Conservation (phyloP, 2,888 invertebrate genomes). For the Trachelus tabidus region DNA sequence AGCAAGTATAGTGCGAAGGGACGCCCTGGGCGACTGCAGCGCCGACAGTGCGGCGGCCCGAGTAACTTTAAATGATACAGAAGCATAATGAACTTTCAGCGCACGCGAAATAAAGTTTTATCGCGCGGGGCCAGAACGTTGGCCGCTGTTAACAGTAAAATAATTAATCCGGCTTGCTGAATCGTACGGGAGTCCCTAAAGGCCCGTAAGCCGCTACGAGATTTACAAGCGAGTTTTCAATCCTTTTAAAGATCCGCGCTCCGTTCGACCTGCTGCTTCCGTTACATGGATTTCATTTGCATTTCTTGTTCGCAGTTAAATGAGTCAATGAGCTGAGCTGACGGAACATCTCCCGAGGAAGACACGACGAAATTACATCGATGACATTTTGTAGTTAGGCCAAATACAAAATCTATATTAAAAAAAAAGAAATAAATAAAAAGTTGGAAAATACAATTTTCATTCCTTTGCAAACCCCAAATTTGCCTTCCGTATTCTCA, state of each 20-base stretch:
- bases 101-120: not conserved
- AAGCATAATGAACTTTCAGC: not conserved
- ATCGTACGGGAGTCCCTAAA: not conserved
- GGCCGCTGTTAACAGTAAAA: not conserved
- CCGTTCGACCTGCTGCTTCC: not conserved
- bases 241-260: not conserved
- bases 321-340: not conserved
- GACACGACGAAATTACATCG: not conserved
- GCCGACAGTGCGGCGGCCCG: not conserved
- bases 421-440: not conserved
- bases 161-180: not conserved
- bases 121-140: not conserved
- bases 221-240: not conserved
- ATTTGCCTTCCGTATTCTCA: accelerated
- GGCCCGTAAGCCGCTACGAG: not conserved
- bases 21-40: not conserved
- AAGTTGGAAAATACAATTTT: not conserved
- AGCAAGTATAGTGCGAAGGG: not conserved
- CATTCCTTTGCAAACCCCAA: not conserved
- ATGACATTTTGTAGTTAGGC: not conserved
- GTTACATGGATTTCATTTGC: not conserved
- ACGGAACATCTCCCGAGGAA: not conserved
- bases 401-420: not conserved
- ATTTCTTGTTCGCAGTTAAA: not conserved
- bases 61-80: not conserved